Percentiles rank a stretch among this genome's conserved stretches.
These are phyloP conservation scores for Macrophya annulata DNA, from an alignment of 2,888 invertebrate species.

Conservation along the genomic window DNA sequence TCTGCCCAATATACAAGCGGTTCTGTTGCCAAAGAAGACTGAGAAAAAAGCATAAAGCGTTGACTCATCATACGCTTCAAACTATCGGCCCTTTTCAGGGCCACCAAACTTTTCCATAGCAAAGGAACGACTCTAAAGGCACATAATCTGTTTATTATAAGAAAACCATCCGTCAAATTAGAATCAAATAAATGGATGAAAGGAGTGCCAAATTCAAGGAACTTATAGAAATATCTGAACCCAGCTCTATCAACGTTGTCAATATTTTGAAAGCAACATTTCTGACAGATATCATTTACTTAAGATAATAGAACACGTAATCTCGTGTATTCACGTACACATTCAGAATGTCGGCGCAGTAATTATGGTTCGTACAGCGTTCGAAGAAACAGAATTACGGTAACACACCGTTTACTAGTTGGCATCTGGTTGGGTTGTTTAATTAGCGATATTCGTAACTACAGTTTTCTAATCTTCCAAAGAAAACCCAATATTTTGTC, in stretches of 20 bases:
- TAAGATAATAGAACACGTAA: neutral
- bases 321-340: neutral
- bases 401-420: neutral
- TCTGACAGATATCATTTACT: neutral
- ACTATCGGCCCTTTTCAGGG: slow-evolving; percentile 57
- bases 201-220: neutral
- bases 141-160: neutral
- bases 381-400: neutral
- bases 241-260: neutral
- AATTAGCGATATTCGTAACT: neutral
- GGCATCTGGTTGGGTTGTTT: too few species aligned
- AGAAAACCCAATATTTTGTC: neutral
- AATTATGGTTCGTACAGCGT: neutral
- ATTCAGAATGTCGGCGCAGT: neutral
- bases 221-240: neutral
- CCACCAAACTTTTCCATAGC: slow-evolving; percentile 42
- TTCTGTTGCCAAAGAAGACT: slow-evolving; percentile 87
- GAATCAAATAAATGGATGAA: neutral
- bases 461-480: neutral
- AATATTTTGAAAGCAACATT: neutral
- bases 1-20: slow-evolving; percentile 88
- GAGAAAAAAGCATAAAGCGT: slow-evolving; percentile 60
- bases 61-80: neutral
- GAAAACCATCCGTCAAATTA: neutral
- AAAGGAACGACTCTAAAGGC: neutral